Conservation (phyloP, 2,888 invertebrate genomes). For the Seira ritae region DNA sequence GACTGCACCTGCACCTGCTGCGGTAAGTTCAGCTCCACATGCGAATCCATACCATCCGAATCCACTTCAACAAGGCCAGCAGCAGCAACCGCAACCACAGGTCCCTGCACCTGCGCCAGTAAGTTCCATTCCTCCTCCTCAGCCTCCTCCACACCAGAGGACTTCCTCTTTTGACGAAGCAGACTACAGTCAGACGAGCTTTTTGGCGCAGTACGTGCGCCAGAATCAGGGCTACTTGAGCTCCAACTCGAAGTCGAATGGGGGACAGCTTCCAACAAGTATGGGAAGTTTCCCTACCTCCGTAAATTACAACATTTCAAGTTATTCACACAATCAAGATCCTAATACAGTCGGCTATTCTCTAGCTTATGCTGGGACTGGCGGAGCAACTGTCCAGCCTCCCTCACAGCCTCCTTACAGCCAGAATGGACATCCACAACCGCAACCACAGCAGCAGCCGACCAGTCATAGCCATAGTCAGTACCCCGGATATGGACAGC, state of each 20-base stretch:
- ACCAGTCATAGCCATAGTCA: neutral
- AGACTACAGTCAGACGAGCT: constrained; percentile 39
- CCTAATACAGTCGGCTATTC: neutral
- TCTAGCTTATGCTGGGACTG: neutral
- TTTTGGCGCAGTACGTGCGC: constrained; percentile 51
- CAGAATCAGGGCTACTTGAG: constrained; percentile 47
- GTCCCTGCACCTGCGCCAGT: constrained; percentile 32
- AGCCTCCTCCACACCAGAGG: constrained; percentile 55
- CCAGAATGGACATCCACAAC: too few species aligned
- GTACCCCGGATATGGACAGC: neutral
- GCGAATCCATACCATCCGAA: neutral
- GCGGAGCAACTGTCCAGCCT: too few species aligned
- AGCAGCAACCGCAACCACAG: constrained; percentile 33
- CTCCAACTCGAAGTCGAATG: constrained; percentile 13
- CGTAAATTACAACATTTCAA: constrained; percentile 24
- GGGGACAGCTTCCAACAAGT: constrained; percentile 27
- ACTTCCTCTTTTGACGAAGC: neutral
- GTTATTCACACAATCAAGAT: constrained; percentile 29
- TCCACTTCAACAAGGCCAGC: constrained; percentile 35
- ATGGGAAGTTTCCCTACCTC: constrained; percentile 37
- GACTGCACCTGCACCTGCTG: neutral
- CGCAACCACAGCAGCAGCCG: constrained; percentile 35
- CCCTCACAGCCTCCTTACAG: neutral
- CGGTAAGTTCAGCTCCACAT: neutral
- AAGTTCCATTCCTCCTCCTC: constrained; percentile 47